A percentile compares a stretch with the other conserved stretches of the same genome.
Evolutionary conservation across 2,113 vertebrate species (phyloP).

Genomic region (Todiramphus saurophagus): DNA sequence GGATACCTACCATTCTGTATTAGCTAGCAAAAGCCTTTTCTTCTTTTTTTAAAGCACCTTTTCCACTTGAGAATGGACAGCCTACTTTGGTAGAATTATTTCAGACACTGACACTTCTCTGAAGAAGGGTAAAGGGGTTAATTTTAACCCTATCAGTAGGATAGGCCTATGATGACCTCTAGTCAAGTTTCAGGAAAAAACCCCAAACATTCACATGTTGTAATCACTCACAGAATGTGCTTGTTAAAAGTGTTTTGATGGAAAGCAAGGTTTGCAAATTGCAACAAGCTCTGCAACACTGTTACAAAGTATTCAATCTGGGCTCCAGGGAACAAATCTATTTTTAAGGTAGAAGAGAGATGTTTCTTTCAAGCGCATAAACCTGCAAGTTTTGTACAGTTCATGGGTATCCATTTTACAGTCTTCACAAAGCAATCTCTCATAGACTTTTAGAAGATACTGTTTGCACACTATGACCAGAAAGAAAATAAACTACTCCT

Average conservation of each 20-base stretch:
- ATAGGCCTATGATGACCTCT: neutral
- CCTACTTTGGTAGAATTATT: neutral
- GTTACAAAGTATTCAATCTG: conserved; percentile 47
- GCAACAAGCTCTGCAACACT: conserved; percentile 29
- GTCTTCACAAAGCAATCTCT: neutral
- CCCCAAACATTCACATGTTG: neutral
- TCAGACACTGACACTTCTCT: neutral
- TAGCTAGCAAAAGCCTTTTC: neutral
- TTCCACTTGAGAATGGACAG: neutral
- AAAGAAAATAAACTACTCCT: neutral
- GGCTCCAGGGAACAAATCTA: conserved; percentile 47
- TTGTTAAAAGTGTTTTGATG: neutral
- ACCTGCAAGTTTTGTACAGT: neutral
- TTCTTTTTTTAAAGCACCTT: neutral
- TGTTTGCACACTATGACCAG: neutral
- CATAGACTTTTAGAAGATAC: neutral
- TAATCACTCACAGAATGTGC: neutral
- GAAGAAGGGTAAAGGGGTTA: neutral
- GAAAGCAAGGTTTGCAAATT: conserved; percentile 45
- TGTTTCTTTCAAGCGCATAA: conserved; percentile 15
- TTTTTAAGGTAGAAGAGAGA: conserved; percentile 51
- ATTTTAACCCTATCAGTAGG: neutral
- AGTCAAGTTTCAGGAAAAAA: neutral
- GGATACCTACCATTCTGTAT: neutral
- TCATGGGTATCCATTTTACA: neutral